Percentiles rank a stretch among this genome's conserved stretches.
Evolutionary conservation across 2,113 vertebrate genomes (phyloP).

Genomic region (Todiramphus saurophagus): DNA sequence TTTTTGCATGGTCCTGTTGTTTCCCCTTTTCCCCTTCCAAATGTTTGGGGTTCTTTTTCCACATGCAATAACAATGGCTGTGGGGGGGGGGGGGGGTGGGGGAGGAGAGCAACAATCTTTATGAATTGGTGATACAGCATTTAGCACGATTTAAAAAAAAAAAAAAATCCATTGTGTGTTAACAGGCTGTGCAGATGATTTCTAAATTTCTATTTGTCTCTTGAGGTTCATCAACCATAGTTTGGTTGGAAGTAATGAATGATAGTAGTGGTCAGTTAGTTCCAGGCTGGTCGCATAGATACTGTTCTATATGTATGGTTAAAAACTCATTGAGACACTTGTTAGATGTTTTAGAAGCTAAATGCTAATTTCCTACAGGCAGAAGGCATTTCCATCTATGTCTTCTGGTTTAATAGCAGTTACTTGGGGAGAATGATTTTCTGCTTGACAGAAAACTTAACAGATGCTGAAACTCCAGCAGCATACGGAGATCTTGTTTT

Average conservation of each 20-base stretch:
- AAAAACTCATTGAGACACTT: not conserved
- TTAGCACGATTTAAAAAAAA: no score
- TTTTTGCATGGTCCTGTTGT: no score
- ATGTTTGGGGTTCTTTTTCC: no score
- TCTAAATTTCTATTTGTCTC: not conserved
- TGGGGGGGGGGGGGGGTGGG: no score
- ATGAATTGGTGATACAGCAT: no score
- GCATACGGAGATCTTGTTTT: not conserved
- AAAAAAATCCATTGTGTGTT: not conserved
- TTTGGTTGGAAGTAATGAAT: not conserved
- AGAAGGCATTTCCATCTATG: not conserved
- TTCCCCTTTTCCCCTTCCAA: no score
- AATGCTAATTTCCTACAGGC: not conserved
- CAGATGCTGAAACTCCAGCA: not conserved
- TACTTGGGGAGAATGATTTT: not conserved
- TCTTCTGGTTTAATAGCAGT: not conserved
- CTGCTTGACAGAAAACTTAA: not conserved
- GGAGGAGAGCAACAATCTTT: no score
- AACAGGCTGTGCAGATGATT: not conserved
- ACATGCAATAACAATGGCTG: no score
- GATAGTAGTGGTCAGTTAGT: not conserved
- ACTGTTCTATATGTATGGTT: not conserved
- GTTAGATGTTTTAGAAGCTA: not conserved
- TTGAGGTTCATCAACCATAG: not conserved
- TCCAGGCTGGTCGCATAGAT: not conserved